Evolutionary conservation across 2,888 invertebrate species (phyloP).

Genomic region (Acleris literana): DNA sequence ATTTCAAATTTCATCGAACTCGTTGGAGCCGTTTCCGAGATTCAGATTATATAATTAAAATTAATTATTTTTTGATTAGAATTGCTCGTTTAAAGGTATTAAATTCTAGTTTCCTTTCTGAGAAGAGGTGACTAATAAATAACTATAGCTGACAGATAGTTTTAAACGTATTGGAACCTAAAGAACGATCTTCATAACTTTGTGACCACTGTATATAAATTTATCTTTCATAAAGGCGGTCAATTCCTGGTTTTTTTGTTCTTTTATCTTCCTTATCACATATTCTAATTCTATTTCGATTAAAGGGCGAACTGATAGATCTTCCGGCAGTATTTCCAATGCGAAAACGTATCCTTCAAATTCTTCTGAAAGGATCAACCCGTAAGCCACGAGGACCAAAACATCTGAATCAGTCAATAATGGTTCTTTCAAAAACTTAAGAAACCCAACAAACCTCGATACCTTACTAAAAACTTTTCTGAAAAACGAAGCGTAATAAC

Average conservation of each 20-base stretch:
- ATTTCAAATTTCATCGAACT: too few species aligned
- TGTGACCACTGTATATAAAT: slow-evolving; percentile 36
- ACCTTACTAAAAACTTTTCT: slow-evolving; percentile 20
- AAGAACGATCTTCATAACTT: too few species aligned
- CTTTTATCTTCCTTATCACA: slow-evolving; percentile 43
- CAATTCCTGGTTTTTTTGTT: slow-evolving; percentile 45
- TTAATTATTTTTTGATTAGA: too few species aligned
- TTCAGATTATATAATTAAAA: too few species aligned
- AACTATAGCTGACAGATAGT: too few species aligned
- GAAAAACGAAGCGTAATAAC: slow-evolving; percentile 38
- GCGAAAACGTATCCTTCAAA: slow-evolving; percentile 46
- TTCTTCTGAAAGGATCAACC: slow-evolving; percentile 36
- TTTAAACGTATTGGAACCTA: too few species aligned
- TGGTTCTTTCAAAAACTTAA: background rate
- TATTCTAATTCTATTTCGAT: slow-evolving; percentile 37
- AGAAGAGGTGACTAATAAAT: too few species aligned
- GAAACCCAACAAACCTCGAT: background rate
- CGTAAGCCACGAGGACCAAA: slow-evolving; percentile 27
- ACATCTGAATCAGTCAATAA: slow-evolving; percentile 20
- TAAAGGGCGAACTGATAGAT: slow-evolving; percentile 11
- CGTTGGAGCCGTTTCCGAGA: too few species aligned
- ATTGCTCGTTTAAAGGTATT: too few species aligned
- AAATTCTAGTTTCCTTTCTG: too few species aligned
- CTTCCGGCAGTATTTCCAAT: slow-evolving; percentile 44
- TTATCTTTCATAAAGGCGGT: slow-evolving; percentile 44